Evolutionary conservation across 1,140 invertebrate species (phyloP).

Genomic region (Thaumetopoea pityocampa): DNA sequence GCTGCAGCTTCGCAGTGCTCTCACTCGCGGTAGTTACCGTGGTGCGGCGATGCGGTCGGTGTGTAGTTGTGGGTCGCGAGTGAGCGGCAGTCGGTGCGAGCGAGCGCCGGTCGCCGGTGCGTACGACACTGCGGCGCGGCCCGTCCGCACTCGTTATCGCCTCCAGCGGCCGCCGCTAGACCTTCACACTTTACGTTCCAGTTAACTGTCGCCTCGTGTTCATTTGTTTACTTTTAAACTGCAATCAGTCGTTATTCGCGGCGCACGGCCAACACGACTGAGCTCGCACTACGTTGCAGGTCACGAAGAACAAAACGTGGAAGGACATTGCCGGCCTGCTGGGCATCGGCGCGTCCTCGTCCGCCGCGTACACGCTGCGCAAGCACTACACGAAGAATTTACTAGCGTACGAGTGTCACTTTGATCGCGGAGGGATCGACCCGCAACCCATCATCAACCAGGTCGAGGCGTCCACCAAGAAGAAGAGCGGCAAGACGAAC

Average conservation of each 20-base stretch:
- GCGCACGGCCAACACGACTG: conserved; percentile 3
- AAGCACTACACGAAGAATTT: conserved; percentile 99
- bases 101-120: conserved; percentile 8
- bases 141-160: conserved; percentile 37
- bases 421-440: conserved; percentile 96
- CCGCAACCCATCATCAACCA: conserved; percentile 96
- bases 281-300: conserved; percentile 77
- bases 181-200: conserved; percentile 38
- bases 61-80: no score
- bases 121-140: no score
- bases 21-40: no score
- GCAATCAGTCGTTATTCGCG: conserved; percentile 12
- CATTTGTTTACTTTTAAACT: conserved; percentile 33
- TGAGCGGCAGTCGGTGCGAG: no score
- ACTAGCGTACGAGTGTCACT: conserved; percentile 96
- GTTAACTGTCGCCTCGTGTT: conserved; percentile 26
- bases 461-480: conserved; percentile 92
- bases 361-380: conserved; percentile 95
- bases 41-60: no score
- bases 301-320: conserved; percentile 98
- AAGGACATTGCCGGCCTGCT: conserved; percentile 96
- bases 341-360: conserved; percentile 96
- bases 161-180: conserved; percentile 27
- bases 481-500: conserved; percentile 88
- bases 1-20: no score